These are phyloP conservation scores for Nyctibius grandis DNA, from an alignment of 2,797 vertebrate genomes.

Conservation along the genomic window DNA sequence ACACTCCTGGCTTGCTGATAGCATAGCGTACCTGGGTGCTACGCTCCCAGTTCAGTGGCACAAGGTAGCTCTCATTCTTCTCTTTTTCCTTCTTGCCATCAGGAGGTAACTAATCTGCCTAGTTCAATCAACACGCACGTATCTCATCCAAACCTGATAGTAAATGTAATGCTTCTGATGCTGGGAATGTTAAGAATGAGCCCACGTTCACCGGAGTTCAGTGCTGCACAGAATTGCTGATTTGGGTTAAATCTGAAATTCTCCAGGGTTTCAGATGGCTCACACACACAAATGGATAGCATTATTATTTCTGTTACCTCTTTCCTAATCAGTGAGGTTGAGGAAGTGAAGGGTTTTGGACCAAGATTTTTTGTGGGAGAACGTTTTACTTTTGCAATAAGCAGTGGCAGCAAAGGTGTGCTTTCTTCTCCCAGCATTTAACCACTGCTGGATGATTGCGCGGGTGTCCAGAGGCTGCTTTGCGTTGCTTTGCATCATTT, in stretches of 20 bases:
- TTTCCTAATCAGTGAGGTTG: background rate
- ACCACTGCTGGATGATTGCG: rapidly evolving
- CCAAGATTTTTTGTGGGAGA: background rate
- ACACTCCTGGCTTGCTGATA: background rate
- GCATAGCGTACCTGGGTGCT: rapidly evolving
- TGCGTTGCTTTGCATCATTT: background rate
- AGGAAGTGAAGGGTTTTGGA: background rate
- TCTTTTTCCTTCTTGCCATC: background rate
- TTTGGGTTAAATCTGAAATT: background rate
- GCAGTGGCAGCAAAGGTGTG: background rate
- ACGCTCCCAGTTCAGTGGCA: background rate
- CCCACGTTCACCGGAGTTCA: rapidly evolving
- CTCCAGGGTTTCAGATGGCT: background rate
- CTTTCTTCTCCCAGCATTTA: background rate
- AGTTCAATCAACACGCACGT: background rate
- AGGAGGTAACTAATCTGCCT: background rate
- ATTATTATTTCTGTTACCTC: background rate
- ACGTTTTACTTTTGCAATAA: background rate
- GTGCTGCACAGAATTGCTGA: background rate
- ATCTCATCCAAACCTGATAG: background rate
- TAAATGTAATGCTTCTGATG: background rate
- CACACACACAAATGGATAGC: background rate
- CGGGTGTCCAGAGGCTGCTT: background rate
- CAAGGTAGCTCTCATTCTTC: background rate
- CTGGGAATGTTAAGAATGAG: background rate